Base-by-base conservation (phyloP, 2,113 vertebrate species). In the Tretioscincus oriximinensis region DNA sequence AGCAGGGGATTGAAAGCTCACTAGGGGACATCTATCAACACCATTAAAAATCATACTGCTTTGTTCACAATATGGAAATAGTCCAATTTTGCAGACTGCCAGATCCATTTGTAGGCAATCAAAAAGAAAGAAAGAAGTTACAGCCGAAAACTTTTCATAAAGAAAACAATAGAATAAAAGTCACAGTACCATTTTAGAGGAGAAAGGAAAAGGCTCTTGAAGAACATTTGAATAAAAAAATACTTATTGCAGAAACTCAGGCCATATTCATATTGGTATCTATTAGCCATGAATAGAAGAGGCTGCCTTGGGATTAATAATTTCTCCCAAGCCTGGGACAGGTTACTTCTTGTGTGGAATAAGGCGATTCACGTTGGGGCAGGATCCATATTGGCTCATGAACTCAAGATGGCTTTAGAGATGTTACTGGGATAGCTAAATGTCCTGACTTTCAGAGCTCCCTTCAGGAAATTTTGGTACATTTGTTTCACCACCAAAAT, bases 11-110 rank as follows among this genome's bases (percentile, higher is more conserved):
- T 81, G 31, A 76, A 63, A 63, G n/a, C 73, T 76, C 26, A 22
- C n/a, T 51, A 31, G 35, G 26, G 47, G 51, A 29, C 51, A 76
- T 47, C 58, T 54, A 82, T 82, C 74, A 63, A n/a, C 54, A 70
- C 4, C 51, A 76, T 68, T 51, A 49, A 76, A 82, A 69, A 29
- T 9, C 8, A 22, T 31, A n/a, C 54, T 20, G 41, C 35, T 63
- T 70, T 76, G 49, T 70, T 76, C 14, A 63, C 61, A 70, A 70
- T 21, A 70, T 22, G 5, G 51, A 61, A 49, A 76, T 61, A 22
- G 21, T 76, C 54, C 51, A 76, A 26, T 76, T 82, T 61, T 76
- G 73, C 65, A 76, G 65, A 20, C 35, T n/a, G 51, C 35, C 65
- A 69, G 54, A 76, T 69, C 20, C 51, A 79, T 73, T 81, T 28